Evolutionary conservation across 2,797 vertebrate genomes (phyloP).

Genomic region (Notoglanidium macrostoma): DNA sequence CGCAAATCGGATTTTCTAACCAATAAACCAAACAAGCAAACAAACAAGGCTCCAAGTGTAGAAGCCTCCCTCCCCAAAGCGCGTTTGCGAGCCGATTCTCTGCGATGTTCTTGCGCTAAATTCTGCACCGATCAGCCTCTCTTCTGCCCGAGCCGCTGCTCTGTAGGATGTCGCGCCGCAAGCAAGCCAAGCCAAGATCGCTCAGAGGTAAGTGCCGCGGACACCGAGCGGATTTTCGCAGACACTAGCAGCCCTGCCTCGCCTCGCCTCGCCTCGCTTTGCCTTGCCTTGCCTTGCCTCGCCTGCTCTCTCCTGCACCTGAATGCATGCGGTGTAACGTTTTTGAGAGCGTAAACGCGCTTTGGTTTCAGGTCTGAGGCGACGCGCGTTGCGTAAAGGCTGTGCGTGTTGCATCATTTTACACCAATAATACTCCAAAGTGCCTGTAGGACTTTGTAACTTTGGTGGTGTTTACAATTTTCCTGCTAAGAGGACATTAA

Average conservation of each 20-base stretch:
- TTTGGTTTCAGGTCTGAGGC: conserved; percentile 16
- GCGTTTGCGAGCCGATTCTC: conserved; percentile 19
- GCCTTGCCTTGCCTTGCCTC: not conserved
- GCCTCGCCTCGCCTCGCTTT: not conserved
- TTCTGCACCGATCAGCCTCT: conserved; percentile 2
- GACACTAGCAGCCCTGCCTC: not conserved
- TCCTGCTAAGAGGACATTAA: not conserved
- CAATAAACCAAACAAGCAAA: conserved; percentile 47
- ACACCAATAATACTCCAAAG: conserved; percentile 11
- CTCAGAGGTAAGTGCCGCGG: conserved; percentile 91
- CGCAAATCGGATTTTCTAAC: conserved; percentile 68
- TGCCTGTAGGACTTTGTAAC: conserved; percentile 24
- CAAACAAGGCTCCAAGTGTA: conserved; percentile 19
- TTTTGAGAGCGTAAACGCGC: conserved; percentile 5
- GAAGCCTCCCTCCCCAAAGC: not conserved
- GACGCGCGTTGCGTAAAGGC: conserved; percentile 39
- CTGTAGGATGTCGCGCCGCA: conserved; percentile 99
- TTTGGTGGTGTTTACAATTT: conserved; percentile 9
- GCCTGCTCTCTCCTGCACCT: conserved; percentile 13
- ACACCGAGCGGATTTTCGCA: conserved; percentile 42
- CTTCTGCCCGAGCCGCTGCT: conserved; percentile 78
- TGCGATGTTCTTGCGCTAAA: conserved; percentile 31
- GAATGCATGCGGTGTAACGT: conserved; percentile 25
- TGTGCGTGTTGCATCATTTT: conserved; percentile 31
- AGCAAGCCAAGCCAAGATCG: conserved; percentile 99